Evolutionary conservation across 2,797 vertebrate genomes (phyloP), one percentile per base, ranked within the genome.

Genomic region (Anabas testudineus): DNA sequence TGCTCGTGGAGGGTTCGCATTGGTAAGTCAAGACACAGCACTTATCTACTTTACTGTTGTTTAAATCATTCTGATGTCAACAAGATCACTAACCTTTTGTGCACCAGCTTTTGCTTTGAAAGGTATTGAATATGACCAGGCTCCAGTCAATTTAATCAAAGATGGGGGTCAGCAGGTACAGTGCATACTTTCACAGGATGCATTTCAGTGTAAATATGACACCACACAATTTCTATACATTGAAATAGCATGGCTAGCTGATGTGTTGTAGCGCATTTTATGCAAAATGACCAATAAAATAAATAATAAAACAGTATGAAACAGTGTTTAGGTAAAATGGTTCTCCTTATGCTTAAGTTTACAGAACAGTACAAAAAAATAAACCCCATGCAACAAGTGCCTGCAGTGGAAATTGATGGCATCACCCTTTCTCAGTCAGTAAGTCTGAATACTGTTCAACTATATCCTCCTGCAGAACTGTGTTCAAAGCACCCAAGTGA

Each of bases 1-100:
- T 99, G 98, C 78, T 95, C 97, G 14, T 99, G 98, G 98, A 96
- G 98, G 88, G 97, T 99, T 37, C 94, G 98, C 81, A 98, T 97
- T 0, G 98, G 98, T 99, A 94, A 96, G 96, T 79, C 22, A 10
- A 32, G 34, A 13, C 10, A 15, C 10, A 19, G 22, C 12, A 42
- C 22, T 4, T 22, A 0, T 69, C 51, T 21, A 0, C 32, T 47
- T 22, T 4, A 0, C 18, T 45, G 7, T 15, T 21, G 7, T 14
- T 37, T 14, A 28, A 24, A 8, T 53, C 1, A 16, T 21, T 60
- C 41, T 45, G 3, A 65, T 34, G 15, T n/a, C 3, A 57, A 42
- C 22, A 28, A 37, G 12, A 37, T 42, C 8, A 70, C 56, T 2
- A 13, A 41, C 5, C 36, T 57, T 37, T 41, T 83, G 43, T 85